Conservation (phyloP, 2,113 vertebrate species). For the Eulacestoma nigropectus region DNA sequence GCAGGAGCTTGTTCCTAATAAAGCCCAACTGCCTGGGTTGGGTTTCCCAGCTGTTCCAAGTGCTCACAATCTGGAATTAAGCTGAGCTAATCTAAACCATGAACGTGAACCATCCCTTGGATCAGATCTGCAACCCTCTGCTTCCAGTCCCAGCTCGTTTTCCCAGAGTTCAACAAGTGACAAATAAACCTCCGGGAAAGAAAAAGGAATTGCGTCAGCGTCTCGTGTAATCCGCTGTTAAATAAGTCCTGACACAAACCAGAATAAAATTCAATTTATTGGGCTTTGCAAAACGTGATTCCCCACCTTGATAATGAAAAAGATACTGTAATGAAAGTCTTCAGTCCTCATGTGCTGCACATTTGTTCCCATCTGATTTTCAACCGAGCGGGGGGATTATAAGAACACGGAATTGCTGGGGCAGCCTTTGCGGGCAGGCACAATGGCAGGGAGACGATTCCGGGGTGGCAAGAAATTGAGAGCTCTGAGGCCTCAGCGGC, state of each 20-base stretch:
- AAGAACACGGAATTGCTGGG: neutral
- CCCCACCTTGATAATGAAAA: conserved; percentile 49
- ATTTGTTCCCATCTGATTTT: conserved; percentile 11
- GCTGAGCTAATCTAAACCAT: conserved; percentile 1
- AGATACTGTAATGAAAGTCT: conserved; percentile 26
- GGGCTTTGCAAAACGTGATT: neutral
- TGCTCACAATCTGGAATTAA: neutral
- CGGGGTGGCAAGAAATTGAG: neutral
- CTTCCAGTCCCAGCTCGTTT: neutral
- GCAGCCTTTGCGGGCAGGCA: neutral
- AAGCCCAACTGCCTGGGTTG: neutral
- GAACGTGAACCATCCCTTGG: neutral
- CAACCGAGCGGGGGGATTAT: neutral
- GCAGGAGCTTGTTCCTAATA: neutral
- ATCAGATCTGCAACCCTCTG: neutral
- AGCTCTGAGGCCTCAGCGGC: neutral
- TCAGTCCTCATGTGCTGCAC: neutral
- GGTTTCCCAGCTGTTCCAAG: conserved; percentile 18
- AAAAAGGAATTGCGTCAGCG: neutral
- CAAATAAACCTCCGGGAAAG: neutral
- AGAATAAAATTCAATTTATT: conserved; percentile 42
- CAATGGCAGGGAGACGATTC: neutral
- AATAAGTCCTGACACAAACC: conserved; percentile 9
- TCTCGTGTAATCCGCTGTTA: neutral
- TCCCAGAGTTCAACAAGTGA: neutral